Conservation (phyloP, 2,888 invertebrate genomes). For the Oithona nana region DNA sequence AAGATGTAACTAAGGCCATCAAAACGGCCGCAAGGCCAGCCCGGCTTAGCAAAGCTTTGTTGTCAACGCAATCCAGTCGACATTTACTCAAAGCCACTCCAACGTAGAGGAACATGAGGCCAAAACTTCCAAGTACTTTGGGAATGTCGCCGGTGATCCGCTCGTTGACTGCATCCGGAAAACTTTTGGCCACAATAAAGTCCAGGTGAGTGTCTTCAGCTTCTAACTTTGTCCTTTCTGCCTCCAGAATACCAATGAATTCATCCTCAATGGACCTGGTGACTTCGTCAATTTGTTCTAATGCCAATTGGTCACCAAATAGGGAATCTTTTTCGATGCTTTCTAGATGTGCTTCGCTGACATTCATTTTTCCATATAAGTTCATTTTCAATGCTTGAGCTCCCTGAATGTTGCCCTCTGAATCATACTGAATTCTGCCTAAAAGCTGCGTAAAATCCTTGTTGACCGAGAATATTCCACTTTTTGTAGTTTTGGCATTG, state of each 20-base stretch:
- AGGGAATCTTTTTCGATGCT: neutral
- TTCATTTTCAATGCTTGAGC: neutral
- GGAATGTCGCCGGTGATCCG: neutral
- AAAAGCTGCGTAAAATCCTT: neutral
- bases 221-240: neutral
- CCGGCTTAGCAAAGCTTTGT: conserved; percentile 23
- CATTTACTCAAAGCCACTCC: neutral
- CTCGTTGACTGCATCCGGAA: neutral
- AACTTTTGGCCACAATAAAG: neutral
- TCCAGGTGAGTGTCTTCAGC: neutral
- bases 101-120: neutral
- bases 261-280: neutral
- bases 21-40: conserved; percentile 50
- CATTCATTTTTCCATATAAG: neutral
- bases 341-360: neutral
- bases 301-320: neutral
- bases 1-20: conserved; percentile 48
- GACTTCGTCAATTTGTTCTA: neutral
- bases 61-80: neutral
- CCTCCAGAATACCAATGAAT: neutral
- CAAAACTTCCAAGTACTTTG: neutral
- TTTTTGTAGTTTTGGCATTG: neutral
- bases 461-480: neutral
- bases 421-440: neutral
- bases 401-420: neutral